Percentiles rank a stretch among this genome's conserved stretches.
Evolutionary conservation across 35 echinoderm and acorn worm species (phyloP).

Genomic region (Acanthaster planci): DNA sequence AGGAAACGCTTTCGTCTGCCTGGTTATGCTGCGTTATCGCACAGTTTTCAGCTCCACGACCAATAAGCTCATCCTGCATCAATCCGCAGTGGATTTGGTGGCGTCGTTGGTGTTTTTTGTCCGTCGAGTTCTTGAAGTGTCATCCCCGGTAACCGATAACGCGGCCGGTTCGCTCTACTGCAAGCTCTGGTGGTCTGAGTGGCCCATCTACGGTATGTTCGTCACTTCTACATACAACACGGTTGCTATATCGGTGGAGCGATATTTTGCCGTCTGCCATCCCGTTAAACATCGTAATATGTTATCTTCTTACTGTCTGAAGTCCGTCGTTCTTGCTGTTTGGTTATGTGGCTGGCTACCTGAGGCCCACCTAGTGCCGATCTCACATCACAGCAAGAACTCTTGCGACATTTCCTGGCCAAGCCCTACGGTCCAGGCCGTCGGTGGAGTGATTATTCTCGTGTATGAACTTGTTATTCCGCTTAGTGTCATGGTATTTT

Average conservation of each 20-base stretch:
- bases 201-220: constrained; percentile 55
- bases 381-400: not conserved
- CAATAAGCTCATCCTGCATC: constrained; percentile 71
- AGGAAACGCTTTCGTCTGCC: constrained; percentile 65
- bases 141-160: not conserved
- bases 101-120: constrained; percentile 50
- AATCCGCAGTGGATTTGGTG: constrained; percentile 66
- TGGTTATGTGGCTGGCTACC: constrained; percentile 49
- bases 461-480: not conserved
- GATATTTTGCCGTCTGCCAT: constrained; percentile 58
- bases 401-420: not conserved
- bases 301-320: constrained; percentile 40
- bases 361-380: not conserved
- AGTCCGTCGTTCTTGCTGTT: constrained; percentile 18
- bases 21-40: constrained; percentile 52
- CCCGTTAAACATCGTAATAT: constrained; percentile 54
- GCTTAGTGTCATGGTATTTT: not conserved
- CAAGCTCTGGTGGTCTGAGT: constrained; percentile 62
- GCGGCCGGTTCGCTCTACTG: constrained; percentile 41
- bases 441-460: not conserved
- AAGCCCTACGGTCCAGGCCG: not conserved
- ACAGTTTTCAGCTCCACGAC: constrained; percentile 62
- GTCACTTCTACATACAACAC: constrained; percentile 67
- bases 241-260: constrained; percentile 55
- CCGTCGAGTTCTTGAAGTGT: constrained; percentile 25